Conservation (phyloP, 2,797 vertebrate species). For the Graptemys geographica region DNA sequence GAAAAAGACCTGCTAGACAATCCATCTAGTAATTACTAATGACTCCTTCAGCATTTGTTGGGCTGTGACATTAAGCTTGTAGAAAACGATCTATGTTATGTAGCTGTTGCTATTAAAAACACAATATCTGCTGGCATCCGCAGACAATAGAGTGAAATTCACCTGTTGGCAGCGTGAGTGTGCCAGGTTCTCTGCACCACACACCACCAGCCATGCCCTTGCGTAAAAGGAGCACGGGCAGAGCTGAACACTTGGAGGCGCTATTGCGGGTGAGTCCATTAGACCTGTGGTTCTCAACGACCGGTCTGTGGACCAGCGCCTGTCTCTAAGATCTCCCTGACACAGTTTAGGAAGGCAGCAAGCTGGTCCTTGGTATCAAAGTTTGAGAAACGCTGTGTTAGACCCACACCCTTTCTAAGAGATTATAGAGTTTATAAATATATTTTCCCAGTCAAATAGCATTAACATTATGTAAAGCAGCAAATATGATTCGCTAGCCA, state of each 20-base stretch:
- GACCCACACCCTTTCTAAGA: neutral
- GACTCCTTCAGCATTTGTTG: neutral
- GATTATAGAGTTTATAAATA: constrained; percentile 28
- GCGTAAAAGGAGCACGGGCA: rapidly evolving
- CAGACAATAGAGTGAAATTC: constrained; percentile 24
- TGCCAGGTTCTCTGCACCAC: neutral
- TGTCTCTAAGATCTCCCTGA: too few species aligned
- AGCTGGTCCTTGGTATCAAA: too few species aligned
- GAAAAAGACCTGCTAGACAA: neutral
- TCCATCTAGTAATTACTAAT: neutral
- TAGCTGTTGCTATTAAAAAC: neutral
- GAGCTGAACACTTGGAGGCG: rapidly evolving
- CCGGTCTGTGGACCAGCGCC: too few species aligned
- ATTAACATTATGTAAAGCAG: constrained; percentile 12
- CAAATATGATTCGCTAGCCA: neutral
- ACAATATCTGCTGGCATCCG: neutral
- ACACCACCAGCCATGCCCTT: neutral
- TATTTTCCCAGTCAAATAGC: constrained; percentile 3
- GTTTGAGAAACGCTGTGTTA: too few species aligned
- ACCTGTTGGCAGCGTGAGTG: neutral
- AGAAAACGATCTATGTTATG: constrained; percentile 1
- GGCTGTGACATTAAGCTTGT: neutral
- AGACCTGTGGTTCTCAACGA: neutral
- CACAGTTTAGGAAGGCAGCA: too few species aligned
- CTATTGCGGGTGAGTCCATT: neutral